A percentile compares a stretch with the other conserved stretches of the same genome.
Evolutionary conservation across 2,888 invertebrate genomes (phyloP).

Genomic region (Elegia similella): DNA sequence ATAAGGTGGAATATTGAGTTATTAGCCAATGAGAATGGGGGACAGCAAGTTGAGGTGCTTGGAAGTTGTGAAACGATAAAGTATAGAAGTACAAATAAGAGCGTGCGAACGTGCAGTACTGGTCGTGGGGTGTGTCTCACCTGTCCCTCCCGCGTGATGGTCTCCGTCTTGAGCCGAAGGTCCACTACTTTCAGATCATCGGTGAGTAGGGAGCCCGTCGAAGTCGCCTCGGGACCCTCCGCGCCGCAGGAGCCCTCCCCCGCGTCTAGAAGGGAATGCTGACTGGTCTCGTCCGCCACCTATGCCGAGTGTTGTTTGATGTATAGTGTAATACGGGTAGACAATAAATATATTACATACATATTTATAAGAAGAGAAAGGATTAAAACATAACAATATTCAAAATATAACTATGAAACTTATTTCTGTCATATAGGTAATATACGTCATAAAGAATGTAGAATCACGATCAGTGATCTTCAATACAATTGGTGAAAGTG

Average conservation of each 20-base stretch:
- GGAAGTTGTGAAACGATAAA: background rate
- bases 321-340: background rate
- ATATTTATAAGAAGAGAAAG: background rate
- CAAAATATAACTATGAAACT: no score
- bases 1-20: no score
- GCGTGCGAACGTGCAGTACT: background rate
- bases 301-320: constrained; percentile 46
- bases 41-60: no score
- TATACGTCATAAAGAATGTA: no score
- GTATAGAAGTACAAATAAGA: background rate
- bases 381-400: no score
- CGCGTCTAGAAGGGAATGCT: constrained; percentile 79
- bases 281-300: constrained; percentile 87
- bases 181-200: constrained; percentile 84
- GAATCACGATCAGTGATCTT: no score
- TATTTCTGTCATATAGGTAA: no score
- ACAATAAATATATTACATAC: background rate
- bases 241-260: constrained; percentile 53
- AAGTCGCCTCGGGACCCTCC: constrained; percentile 45
- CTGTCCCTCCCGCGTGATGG: constrained; percentile 55
- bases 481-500: no score
- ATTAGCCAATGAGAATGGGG: no score
- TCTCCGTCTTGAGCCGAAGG: constrained; percentile 85
- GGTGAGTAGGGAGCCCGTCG: constrained; percentile 34
- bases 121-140: constrained; percentile 31